Conservation (phyloP, 2,113 vertebrate species). For the Amia ocellicauda region DNA sequence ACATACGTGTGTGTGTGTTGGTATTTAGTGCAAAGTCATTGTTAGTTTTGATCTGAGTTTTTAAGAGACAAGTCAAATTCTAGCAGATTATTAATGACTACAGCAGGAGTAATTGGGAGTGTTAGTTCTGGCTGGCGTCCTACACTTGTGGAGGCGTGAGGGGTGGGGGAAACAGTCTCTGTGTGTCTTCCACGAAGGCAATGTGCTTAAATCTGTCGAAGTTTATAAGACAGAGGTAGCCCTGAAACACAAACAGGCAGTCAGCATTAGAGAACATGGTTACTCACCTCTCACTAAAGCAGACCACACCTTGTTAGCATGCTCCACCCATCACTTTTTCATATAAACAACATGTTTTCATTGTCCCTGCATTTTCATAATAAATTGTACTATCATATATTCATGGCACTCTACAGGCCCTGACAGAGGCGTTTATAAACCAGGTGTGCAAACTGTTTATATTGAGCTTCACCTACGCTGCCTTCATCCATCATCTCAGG, state of each 20-base stretch:
- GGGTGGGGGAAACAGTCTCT: constrained; percentile 14
- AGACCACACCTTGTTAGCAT: too few species aligned
- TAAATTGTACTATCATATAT: too few species aligned
- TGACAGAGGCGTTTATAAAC: too few species aligned
- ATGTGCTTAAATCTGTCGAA: constrained; percentile 19
- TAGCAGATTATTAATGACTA: neutral
- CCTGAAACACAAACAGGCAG: constrained; percentile 15
- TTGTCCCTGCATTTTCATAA: too few species aligned
- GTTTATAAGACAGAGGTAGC: constrained; percentile 15
- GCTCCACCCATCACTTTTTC: too few species aligned
- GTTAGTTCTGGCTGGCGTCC: neutral
- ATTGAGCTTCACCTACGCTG: too few species aligned
- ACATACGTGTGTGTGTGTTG: neutral
- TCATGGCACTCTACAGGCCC: too few species aligned
- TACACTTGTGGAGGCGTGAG: constrained; percentile 10
- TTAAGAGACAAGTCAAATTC: neutral
- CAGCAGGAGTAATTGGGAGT: neutral
- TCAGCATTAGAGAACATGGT: neutral
- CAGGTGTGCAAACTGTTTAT: too few species aligned
- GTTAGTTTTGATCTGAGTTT: constrained; percentile 8
- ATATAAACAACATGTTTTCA: too few species aligned
- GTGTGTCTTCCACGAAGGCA: constrained; percentile 16
- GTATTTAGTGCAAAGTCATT: neutral
- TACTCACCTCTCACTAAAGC: too few species aligned
- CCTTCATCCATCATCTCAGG: too few species aligned